phyloP scores from a whole-genome alignment of 2,797 vertebrate genomes.

The Alosa sapidissima region DNA sequence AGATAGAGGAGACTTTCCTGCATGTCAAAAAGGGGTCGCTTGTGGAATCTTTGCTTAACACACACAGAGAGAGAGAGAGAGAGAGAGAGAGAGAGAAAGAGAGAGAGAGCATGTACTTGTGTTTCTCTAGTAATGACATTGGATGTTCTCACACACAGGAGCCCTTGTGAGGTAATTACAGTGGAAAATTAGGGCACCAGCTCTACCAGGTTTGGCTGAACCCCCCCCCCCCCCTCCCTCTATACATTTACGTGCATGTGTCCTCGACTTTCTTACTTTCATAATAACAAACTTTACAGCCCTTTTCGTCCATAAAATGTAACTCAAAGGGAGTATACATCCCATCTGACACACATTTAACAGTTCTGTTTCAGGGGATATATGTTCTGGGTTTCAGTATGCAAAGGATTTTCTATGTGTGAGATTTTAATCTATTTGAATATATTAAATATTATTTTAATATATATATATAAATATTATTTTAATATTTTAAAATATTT shows the following conservation, averaged over 20 bases:
- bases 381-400: slow-evolving; percentile 27
- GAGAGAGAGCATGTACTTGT: neutral
- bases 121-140: slow-evolving; percentile 17
- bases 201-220: neutral
- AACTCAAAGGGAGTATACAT: too few relatives aligned
- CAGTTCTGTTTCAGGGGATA: neutral
- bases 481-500: too few relatives aligned
- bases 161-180: slow-evolving; percentile 23
- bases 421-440: neutral
- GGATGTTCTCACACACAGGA: slow-evolving; percentile 10
- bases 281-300: too few relatives aligned
- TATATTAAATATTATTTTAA: too few relatives aligned
- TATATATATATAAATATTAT: too few relatives aligned
- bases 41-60: neutral
- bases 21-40: neutral
- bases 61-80: too few relatives aligned
- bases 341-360: slow-evolving; percentile 27
- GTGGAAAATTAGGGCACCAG: slow-evolving; percentile 13
- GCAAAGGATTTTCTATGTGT: neutral
- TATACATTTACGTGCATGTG: neutral
- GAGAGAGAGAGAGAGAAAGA: too few relatives aligned
- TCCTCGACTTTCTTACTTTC: neutral
- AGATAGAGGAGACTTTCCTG: slow-evolving; percentile 17
- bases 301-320: too few relatives aligned
- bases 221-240: neutral